Conservation (phyloP, 2,888 invertebrate genomes). For the Monochamus alternatus region DNA sequence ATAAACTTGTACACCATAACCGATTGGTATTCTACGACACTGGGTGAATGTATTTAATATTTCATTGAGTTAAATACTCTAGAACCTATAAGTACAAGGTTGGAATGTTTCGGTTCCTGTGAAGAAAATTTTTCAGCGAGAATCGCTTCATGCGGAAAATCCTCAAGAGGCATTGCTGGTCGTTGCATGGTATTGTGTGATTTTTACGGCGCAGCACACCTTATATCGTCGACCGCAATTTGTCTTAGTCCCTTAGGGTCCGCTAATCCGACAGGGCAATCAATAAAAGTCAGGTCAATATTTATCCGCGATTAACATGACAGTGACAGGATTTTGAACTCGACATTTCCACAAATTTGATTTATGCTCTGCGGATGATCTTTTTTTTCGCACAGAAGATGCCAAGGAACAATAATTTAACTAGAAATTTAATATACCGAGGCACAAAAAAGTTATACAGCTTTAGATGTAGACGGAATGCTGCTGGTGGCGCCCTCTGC, state of each 20-base stretch:
- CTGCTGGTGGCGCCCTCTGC: too few species aligned
- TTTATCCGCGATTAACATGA: slow-evolving; percentile 40
- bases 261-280: slow-evolving; percentile 39
- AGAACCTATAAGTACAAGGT: too few species aligned
- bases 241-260: slow-evolving; percentile 38
- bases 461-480: too few species aligned
- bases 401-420: too few species aligned
- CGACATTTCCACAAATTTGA: slow-evolving; percentile 37
- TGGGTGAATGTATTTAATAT: too few species aligned
- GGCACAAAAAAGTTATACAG: too few species aligned
- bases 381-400: too few species aligned
- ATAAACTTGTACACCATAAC: too few species aligned
- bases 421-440: too few species aligned
- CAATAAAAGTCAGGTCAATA: slow-evolving; percentile 41
- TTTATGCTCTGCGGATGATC: slow-evolving; percentile 35
- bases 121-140: background rate
- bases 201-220: slow-evolving; percentile 21
- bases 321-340: slow-evolving; percentile 41
- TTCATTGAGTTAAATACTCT: too few species aligned
- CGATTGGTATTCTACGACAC: too few species aligned
- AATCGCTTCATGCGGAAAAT: background rate
- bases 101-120: too few species aligned
- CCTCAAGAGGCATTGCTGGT: background rate
- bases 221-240: slow-evolving; percentile 24
- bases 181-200: slow-evolving; percentile 5